Conservation (phyloP, 1,140 invertebrate species). For the Planococcus citri region DNA sequence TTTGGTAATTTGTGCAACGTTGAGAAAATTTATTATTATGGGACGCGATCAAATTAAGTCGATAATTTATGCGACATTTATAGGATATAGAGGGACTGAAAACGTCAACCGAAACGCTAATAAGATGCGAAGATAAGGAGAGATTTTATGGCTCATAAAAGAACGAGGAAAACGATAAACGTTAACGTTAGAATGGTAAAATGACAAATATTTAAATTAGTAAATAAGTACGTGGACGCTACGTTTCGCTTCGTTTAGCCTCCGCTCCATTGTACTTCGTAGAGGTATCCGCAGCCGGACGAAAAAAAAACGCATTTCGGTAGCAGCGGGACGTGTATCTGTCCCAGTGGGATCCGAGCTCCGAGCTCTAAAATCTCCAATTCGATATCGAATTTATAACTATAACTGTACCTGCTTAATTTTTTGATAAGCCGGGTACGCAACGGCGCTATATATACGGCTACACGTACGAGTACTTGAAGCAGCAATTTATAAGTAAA, state of each 20-base stretch:
- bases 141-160: slow-evolving; percentile 15
- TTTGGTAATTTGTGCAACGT: slow-evolving; percentile 11
- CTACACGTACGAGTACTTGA: too few relatives aligned
- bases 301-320: neutral
- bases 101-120: slow-evolving; percentile 16
- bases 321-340: slow-evolving; percentile 14
- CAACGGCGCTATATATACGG: too few relatives aligned
- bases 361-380: neutral
- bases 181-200: slow-evolving; percentile 8
- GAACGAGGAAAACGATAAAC: slow-evolving; percentile 11
- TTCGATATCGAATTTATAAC: slow-evolving; percentile 11
- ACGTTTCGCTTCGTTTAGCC: neutral
- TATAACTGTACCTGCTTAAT: too few relatives aligned
- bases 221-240: neutral
- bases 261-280: too few relatives aligned
- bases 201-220: slow-evolving; percentile 20
- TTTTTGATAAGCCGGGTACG: too few relatives aligned
- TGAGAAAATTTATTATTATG: slow-evolving; percentile 5
- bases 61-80: slow-evolving; percentile 18
- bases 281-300: too few relatives aligned
- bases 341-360: neutral
- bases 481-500: too few relatives aligned
- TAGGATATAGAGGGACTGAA: slow-evolving; percentile 5
- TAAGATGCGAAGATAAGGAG: slow-evolving; percentile 12
- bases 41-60: slow-evolving; percentile 17